These are phyloP conservation scores for Ctenopoma kingsleyae DNA, from an alignment of 2,797 vertebrate genomes.

Conservation along the genomic window DNA sequence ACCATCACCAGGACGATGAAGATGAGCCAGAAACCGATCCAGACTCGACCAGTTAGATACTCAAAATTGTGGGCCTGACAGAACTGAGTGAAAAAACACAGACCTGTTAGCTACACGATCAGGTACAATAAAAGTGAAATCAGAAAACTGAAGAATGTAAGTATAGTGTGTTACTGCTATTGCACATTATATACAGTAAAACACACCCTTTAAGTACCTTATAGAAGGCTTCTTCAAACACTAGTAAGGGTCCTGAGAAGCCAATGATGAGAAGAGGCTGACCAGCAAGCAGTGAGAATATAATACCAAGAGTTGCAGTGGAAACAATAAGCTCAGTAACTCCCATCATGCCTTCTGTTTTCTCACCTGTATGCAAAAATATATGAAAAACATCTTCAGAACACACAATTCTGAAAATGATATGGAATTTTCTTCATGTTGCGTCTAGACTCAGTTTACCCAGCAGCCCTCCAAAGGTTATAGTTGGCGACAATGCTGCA, in stretches of 20 bases:
- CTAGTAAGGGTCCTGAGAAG: slow-evolving; percentile 95
- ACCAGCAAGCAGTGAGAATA: slow-evolving; percentile 94
- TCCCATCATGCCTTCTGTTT: slow-evolving; percentile 97
- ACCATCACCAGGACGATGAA: slow-evolving; percentile 94
- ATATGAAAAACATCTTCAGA: background rate
- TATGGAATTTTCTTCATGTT: background rate
- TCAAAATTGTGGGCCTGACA: slow-evolving; percentile 93
- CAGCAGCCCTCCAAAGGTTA: slow-evolving; percentile 96
- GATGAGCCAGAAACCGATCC: slow-evolving; percentile 98
- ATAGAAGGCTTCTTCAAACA: slow-evolving; percentile 98
- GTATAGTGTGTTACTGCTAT: background rate
- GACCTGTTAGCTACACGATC: background rate
- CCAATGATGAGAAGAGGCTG: slow-evolving; percentile 97
- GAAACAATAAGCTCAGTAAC: slow-evolving; percentile 97
- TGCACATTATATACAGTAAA: background rate
- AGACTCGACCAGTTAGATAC: slow-evolving; percentile 96
- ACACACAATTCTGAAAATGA: background rate
- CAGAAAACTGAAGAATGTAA: background rate
- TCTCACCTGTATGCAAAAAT: slow-evolving; percentile 87
- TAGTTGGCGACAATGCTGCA: slow-evolving; percentile 94
- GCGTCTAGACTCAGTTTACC: slow-evolving; percentile 77
- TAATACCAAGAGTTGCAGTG: slow-evolving; percentile 92
- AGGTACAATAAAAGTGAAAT: background rate
- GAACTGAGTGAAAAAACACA: slow-evolving; percentile 84
- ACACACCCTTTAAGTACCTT: slow-evolving; percentile 83